Base-by-base conservation (phyloP, 2,888 invertebrate genomes). In the Fragum sueziense region DNA sequence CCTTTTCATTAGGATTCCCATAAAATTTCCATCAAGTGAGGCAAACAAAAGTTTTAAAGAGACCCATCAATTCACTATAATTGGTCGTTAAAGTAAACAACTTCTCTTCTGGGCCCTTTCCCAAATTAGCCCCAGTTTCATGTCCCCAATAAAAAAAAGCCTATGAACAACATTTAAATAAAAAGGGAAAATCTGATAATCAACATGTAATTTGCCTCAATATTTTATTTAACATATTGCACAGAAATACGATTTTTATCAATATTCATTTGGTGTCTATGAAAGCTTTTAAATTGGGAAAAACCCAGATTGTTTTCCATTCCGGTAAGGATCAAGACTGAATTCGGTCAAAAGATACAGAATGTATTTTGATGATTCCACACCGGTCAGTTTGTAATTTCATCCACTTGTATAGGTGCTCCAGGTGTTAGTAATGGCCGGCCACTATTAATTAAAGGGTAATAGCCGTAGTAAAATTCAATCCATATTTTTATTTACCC, bases 61-160 rank as follows among this genome's bases (percentile, higher is more conserved):
- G 51, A 31, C 31, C 70, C 54, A 70, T 54, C 54, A 70, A 70
- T 70, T 70, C 70, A 33, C 54, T 31, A 54, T 54, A 70, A 70
- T 70, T 70, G 25, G 33, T 33, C 33, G 14, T 51, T 51, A 70
- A 41, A 47, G 70, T 54, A 22, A 33, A 31, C 54, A 33, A 54
- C 57, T 27, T 27, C 25, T 57, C 57, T 57, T n/a, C 57, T 52
- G n/a, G n/a, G n/a, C n/a, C n/a, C n/a, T n/a, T n/a, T n/a, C n/a
- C n/a, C n/a, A n/a, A n/a, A n/a, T n/a, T n/a, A n/a, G n/a, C n/a
- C n/a, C n/a, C n/a, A n/a, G n/a, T n/a, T n/a, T n/a, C n/a, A n/a
- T n/a, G n/a, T n/a, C n/a, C n/a, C n/a, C n/a, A n/a, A n/a, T n/a
- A n/a, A n/a, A n/a, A n/a, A n/a, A n/a, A n/a, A n/a, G n/a, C n/a